These are phyloP conservation scores for Papilio protenor DNA, from an alignment of 2,888 invertebrate genomes.

Conservation along the genomic window DNA sequence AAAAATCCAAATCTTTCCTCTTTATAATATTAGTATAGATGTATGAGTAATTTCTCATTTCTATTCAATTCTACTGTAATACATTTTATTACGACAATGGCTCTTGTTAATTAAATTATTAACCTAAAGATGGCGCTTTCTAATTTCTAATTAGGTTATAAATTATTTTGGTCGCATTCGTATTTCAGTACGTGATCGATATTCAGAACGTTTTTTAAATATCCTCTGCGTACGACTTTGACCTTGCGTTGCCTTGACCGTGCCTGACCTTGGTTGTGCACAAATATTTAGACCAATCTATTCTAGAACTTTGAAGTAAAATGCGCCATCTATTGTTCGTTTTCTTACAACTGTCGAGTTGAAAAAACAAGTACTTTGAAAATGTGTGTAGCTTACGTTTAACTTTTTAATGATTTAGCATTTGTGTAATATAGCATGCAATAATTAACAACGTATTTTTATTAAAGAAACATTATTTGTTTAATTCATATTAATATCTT, in stretches of 20 bases:
- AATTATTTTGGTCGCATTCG: not conserved
- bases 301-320: not conserved
- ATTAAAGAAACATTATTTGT: too few species aligned
- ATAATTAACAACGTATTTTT: too few species aligned
- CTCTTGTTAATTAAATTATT: not conserved
- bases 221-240: conserved; percentile 18
- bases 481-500: too few species aligned
- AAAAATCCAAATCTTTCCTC: too few species aligned
- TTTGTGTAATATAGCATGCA: too few species aligned
- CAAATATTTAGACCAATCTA: conserved; percentile 39
- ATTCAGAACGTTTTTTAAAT: not conserved
- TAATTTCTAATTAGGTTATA: conserved; percentile 8
- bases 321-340: conserved; percentile 8
- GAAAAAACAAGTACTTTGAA: too few species aligned
- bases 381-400: too few species aligned
- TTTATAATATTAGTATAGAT: too few species aligned
- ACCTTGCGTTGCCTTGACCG: conserved; percentile 40
- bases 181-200: conserved; percentile 5
- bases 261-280: conserved; percentile 29
- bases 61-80: too few species aligned
- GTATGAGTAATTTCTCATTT: too few species aligned
- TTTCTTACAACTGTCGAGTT: conserved; percentile 5
- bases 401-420: too few species aligned
- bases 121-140: conserved; percentile 4
- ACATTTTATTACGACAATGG: not conserved